Evolutionary conservation across 2,888 invertebrate genomes (phyloP).

Genomic region (Andrena fulva): DNA sequence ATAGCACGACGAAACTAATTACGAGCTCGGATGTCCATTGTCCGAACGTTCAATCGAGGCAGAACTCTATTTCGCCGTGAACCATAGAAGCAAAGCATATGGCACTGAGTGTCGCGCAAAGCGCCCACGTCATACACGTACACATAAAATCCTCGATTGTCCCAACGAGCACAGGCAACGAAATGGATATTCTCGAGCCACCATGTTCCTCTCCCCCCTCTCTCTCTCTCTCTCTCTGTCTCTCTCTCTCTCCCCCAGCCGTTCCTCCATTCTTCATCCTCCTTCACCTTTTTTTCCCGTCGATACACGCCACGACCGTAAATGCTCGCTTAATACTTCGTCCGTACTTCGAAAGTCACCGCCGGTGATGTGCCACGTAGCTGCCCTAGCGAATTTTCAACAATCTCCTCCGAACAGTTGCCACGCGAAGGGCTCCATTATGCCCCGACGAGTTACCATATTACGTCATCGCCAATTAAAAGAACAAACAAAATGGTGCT

Average conservation of each 20-base stretch:
- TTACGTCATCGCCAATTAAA: too few species aligned
- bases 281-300: conserved; percentile 11
- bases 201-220: conserved; percentile 12
- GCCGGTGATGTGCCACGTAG: too few species aligned
- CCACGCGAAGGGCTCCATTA: too few species aligned
- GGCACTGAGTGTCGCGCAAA: not conserved
- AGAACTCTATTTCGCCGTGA: not conserved
- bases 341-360: too few species aligned
- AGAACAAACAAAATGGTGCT: too few species aligned
- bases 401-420: too few species aligned
- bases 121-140: not conserved
- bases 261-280: not conserved
- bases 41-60: not conserved
- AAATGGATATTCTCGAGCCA: conserved; percentile 4
- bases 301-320: not conserved
- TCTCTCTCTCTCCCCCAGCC: not conserved
- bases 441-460: too few species aligned
- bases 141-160: not conserved
- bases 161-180: not conserved
- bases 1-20: not conserved
- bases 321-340: too few species aligned
- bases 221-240: not conserved
- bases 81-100: not conserved
- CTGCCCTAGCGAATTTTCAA: too few species aligned
- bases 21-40: not conserved